A percentile compares a stretch with the other conserved stretches of the same genome.
phyloP scores from a whole-genome alignment of 2,888 invertebrate species.

The Pammene aurita region DNA sequence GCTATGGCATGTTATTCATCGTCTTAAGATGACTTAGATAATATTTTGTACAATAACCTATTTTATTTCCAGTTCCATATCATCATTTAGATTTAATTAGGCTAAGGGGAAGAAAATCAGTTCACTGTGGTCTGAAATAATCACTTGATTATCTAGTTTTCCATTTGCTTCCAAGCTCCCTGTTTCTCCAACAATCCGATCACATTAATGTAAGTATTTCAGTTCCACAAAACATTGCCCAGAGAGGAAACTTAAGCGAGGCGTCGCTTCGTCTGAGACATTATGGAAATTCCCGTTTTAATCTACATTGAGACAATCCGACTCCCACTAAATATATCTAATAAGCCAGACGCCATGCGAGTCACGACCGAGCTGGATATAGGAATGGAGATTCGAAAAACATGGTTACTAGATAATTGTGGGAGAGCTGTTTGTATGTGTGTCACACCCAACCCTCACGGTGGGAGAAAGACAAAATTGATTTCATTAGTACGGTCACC shows the following conservation, averaged over 20 bases:
- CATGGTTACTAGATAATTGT: conserved; percentile 63
- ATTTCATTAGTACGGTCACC: conserved; percentile 16
- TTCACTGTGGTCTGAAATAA: too few species aligned
- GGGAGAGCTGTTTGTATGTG: conserved; percentile 45
- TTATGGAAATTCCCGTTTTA: conserved; percentile 70
- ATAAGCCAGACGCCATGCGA: conserved; percentile 67
- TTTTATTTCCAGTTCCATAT: too few species aligned
- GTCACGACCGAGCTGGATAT: conserved; percentile 74
- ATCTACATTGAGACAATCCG: conserved; percentile 59
- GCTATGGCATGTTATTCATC: too few species aligned
- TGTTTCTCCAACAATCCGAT: conserved; percentile 38
- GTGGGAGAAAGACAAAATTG: conserved; percentile 13
- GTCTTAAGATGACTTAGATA: too few species aligned
- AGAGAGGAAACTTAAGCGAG: conserved; percentile 54
- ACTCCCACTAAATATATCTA: conserved; percentile 48
- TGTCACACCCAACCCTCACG: conserved; percentile 30
- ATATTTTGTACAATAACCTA: too few species aligned
- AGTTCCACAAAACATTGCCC: conserved; percentile 47
- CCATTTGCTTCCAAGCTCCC: conserved; percentile 1
- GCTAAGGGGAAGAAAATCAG: too few species aligned
- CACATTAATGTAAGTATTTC: conserved; percentile 28
- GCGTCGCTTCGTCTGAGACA: conserved; percentile 69
- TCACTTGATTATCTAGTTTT: background rate
- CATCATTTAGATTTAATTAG: too few species aligned
- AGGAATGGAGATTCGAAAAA: conserved; percentile 63